A percentile compares a stretch with the other conserved stretches of the same genome.
Conservation (phyloP, 2,888 invertebrate genomes). For the Argynnis bischoffii region DNA sequence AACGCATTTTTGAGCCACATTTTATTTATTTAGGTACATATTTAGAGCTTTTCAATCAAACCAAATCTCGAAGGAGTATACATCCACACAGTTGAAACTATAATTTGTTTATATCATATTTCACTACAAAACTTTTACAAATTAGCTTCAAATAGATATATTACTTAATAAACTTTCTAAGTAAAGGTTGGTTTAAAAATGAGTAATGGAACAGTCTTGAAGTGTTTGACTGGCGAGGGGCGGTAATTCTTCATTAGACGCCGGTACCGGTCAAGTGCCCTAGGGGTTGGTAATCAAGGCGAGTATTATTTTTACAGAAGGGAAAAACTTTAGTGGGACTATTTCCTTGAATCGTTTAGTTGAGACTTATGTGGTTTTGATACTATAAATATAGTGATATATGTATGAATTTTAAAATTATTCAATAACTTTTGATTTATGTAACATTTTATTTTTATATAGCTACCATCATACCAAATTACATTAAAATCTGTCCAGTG, state of each 20-base stretch:
- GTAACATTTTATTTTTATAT: no score
- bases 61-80: no score
- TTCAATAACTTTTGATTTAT: neutral
- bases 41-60: no score
- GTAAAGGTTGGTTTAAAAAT: neutral
- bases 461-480: no score
- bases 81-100: no score
- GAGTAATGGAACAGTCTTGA: conserved; percentile 29
- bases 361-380: neutral
- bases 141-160: no score
- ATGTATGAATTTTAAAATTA: no score
- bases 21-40: no score
- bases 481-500: no score
- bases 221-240: conserved; percentile 57
- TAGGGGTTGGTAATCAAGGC: conserved; percentile 72
- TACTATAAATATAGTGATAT: neutral
- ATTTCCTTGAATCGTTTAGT: conserved; percentile 24
- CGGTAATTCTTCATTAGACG: conserved; percentile 77
- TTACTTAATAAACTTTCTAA: no score
- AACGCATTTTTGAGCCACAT: no score
- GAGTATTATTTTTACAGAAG: conserved; percentile 60
- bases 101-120: no score
- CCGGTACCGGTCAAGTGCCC: conserved; percentile 74
- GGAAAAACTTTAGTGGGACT: conserved; percentile 40
- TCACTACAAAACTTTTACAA: neutral